Conservation (phyloP, 2,797 vertebrate species). For the Mastacembelus armatus region DNA sequence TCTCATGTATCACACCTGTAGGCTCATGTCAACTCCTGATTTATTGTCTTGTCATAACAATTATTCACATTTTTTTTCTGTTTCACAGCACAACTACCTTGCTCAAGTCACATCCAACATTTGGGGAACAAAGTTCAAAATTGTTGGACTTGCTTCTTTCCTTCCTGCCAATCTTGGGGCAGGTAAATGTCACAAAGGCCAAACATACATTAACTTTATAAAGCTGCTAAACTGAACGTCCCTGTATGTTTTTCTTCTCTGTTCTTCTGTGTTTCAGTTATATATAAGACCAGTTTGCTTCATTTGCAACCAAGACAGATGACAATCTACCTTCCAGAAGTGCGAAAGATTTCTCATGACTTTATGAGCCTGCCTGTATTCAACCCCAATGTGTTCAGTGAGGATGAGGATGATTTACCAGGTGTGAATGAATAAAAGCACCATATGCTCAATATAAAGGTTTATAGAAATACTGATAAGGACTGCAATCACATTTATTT, state of each 20-base stretch:
- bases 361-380: slow-evolving; percentile 97
- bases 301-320: slow-evolving; percentile 98
- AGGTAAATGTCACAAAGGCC: slow-evolving; percentile 83
- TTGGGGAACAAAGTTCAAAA: slow-evolving; percentile 99
- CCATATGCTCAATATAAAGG: neutral
- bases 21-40: neutral
- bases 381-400: slow-evolving; percentile 98
- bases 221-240: too few relatives aligned
- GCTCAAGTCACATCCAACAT: slow-evolving; percentile 99
- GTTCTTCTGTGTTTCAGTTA: slow-evolving; percentile 83
- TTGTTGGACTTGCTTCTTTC: slow-evolving; percentile 97
- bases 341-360: slow-evolving; percentile 96
- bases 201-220: neutral
- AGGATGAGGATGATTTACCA: slow-evolving; percentile 97
- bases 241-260: neutral
- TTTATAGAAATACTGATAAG: too few relatives aligned
- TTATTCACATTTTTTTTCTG: slow-evolving; percentile 14
- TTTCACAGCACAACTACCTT: slow-evolving; percentile 95
- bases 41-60: neutral
- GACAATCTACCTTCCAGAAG: slow-evolving; percentile 99
- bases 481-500: neutral
- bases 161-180: slow-evolving; percentile 97
- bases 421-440: slow-evolving; percentile 45
- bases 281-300: slow-evolving; percentile 99
- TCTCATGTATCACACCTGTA: neutral